These are phyloP conservation scores for Takifugu flavidus DNA, from an alignment of 2,113 vertebrate genomes.

Conservation along the genomic window DNA sequence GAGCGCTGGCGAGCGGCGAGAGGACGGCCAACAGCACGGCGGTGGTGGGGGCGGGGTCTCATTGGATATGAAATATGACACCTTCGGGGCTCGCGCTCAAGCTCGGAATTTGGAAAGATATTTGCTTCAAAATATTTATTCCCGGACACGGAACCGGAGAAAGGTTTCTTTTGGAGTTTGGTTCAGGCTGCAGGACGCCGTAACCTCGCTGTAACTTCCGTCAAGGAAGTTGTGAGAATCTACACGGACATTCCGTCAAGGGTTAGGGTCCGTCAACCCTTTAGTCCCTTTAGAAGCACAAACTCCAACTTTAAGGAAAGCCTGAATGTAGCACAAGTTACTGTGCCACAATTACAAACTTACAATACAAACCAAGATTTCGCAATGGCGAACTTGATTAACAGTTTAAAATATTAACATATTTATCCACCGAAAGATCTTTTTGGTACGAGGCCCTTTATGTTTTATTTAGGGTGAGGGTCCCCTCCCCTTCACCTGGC, in stretches of 20 bases:
- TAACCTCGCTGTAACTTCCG: no score
- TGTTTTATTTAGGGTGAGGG: no score
- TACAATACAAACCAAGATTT: background rate
- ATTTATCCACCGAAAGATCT: background rate
- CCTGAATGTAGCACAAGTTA: background rate
- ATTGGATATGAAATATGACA: constrained; percentile 69
- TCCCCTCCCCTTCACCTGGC: no score
- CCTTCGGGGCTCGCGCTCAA: constrained; percentile 8
- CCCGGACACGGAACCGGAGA: no score
- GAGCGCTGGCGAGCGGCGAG: constrained; percentile 23
- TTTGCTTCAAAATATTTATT: no score
- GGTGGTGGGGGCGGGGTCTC: constrained; percentile 64
- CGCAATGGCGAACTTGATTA: background rate
- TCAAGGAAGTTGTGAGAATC: no score
- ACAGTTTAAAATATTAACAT: background rate
- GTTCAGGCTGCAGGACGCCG: no score
- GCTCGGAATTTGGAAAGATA: constrained; percentile 27
- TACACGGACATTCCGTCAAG: no score
- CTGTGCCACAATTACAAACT: background rate
- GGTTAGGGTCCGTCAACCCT: no score
- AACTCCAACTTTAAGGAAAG: background rate
- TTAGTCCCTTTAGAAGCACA: background rate
- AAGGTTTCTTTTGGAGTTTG: no score
- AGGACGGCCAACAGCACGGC: constrained; percentile 33
- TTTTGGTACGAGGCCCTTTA: background rate